Base-by-base conservation (phyloP, 2,113 vertebrate species). In the Eonycteris spelaea region DNA sequence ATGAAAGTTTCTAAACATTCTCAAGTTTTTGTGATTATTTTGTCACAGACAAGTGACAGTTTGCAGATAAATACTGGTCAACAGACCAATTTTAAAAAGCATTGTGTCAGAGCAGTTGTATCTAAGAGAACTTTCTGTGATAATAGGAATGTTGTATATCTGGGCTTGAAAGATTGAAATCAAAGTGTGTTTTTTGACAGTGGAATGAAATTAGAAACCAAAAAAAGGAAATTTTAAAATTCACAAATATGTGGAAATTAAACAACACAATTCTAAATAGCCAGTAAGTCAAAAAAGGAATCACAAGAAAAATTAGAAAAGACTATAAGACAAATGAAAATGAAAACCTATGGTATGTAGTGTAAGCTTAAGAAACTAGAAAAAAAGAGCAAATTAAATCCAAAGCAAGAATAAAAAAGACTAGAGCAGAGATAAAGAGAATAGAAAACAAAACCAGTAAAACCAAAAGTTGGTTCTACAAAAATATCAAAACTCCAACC, bases 161-260 rank as follows among this genome's bases (percentile, higher is more conserved):
- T 87, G 38, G 65, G 19, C 18, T 74, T 55, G 4, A 78, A 68
- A 78, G 63, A 68, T 8, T 86, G 19, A 86, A 85, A 61, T 82
- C 51, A 88, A 67, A 90, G 28, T 80, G 30, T 61, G 5, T 85
- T 70, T 73, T 88, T 26, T 74, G 7, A 93, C 16, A 55, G 48
- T 3, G 68, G n/a, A 84, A 95, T 33, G 48, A 93, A 82, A 57
- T 22, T 43, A 63, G 48, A 74, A 73, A 35, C 19, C 26, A n/a
- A 90, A 6, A n/a, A 30, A 59, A 88, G 33, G 45, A 94, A 92
- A 86, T 12, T 45, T 94, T 33, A 92, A 95, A 92, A 77, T 48
- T 92, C 26, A 40, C 65, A 86, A 86, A 77, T 16, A 55, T 35
- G 14, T 77, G 40, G 19, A 93, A 43, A 87, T 82, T 92, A 28